Evolutionary conservation across 1,140 invertebrate species (phyloP).

Genomic region (Drosophila setifemur): DNA sequence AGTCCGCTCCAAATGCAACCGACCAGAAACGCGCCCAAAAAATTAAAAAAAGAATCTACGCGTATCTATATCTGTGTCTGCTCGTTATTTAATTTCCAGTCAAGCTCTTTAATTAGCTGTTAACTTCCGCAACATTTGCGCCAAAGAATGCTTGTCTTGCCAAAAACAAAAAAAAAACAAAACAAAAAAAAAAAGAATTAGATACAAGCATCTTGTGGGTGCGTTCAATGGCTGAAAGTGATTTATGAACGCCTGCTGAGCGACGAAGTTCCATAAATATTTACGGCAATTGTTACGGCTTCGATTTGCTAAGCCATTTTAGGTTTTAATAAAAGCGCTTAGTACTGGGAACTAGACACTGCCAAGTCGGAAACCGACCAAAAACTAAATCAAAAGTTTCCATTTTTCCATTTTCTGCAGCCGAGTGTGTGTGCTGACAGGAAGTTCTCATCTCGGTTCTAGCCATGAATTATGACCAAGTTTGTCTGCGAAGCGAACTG

Average conservation of each 20-base stretch:
- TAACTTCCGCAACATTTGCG: constrained; percentile 74
- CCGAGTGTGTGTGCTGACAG: constrained; percentile 53
- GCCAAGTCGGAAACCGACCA: constrained; percentile 4
- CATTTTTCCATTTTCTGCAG: constrained; percentile 26
- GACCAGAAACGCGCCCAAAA: constrained; percentile 67
- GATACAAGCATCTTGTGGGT: constrained; percentile 52
- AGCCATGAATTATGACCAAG: constrained; percentile 64
- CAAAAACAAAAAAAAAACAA: constrained; percentile 7
- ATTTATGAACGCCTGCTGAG: constrained; percentile 58
- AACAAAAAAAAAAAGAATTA: background rate
- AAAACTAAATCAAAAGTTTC: constrained; percentile 35
- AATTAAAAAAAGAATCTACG: constrained; percentile 16
- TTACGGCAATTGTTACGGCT: constrained; percentile 61
- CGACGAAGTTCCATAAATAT: constrained; percentile 53
- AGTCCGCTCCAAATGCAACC: constrained; percentile 66
- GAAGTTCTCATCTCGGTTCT: constrained; percentile 56
- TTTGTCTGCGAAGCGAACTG: constrained; percentile 23
- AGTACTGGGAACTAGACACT: constrained; percentile 25
- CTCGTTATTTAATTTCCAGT: constrained; percentile 70
- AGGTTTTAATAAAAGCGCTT: constrained; percentile 57
- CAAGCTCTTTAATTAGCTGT: constrained; percentile 77
- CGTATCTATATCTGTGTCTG: constrained; percentile 2
- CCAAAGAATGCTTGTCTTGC: constrained; percentile 50
- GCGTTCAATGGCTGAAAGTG: constrained; percentile 53
- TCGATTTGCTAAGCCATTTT: constrained; percentile 57